Conservation (phyloP, 2,113 vertebrate genomes). For the Carassius gibelio region DNA sequence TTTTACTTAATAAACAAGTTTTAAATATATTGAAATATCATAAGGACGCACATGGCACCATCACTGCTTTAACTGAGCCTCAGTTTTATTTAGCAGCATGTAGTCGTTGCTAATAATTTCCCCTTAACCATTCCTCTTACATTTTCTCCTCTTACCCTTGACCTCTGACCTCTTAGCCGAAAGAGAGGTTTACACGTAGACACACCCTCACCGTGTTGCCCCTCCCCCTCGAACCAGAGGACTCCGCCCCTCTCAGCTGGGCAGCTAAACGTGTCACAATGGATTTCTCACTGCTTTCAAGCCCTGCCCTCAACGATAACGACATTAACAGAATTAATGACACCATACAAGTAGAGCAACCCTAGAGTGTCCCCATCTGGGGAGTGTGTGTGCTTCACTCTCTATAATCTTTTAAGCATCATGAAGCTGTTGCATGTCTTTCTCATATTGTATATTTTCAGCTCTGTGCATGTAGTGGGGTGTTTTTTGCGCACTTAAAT, state of each 20-base stretch:
- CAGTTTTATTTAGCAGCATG: not conserved
- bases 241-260: slow-evolving; percentile 68
- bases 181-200: slow-evolving; percentile 83
- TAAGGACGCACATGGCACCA: not conserved
- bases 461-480: slow-evolving; percentile 1
- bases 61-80: not conserved
- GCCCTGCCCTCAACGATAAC: slow-evolving; percentile 59
- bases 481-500: not conserved
- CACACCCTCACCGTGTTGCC: slow-evolving; percentile 83
- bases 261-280: slow-evolving; percentile 84
- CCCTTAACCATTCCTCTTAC: slow-evolving; percentile 2
- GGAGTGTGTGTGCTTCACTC: slow-evolving; percentile 38
- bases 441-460: not conserved
- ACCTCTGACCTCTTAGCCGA: slow-evolving; percentile 71
- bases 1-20: not conserved
- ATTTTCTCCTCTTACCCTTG: slow-evolving; percentile 49
- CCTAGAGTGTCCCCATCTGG: slow-evolving; percentile 35
- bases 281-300: slow-evolving; percentile 89
- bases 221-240: slow-evolving; percentile 73
- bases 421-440: not conserved
- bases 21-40: not conserved
- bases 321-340: slow-evolving; percentile 27
- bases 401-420: slow-evolving; percentile 6
- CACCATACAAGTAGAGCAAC: slow-evolving; percentile 52
- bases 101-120: not conserved